Conservation (phyloP, 1,140 invertebrate genomes). For the Globodera rostochiensis region DNA sequence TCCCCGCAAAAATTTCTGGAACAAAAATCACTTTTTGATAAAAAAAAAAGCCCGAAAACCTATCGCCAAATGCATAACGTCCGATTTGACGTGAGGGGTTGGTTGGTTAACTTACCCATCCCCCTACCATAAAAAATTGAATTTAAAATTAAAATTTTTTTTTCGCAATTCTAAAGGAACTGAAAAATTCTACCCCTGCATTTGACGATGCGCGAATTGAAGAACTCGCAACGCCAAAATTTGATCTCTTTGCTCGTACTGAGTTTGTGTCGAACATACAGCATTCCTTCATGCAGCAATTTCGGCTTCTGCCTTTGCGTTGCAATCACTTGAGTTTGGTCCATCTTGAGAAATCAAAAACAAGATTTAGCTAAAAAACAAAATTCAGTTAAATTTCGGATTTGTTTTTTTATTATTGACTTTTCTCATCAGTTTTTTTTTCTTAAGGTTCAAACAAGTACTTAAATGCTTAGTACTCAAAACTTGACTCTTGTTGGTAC, state of each 20-base stretch:
- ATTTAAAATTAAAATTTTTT: neutral
- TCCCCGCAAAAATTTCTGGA: no score
- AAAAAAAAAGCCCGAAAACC: no score
- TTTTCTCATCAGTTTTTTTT: no score
- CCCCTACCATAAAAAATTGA: neutral
- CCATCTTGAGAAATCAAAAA: neutral
- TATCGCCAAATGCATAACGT: no score
- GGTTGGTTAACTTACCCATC: no score
- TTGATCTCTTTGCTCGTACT: constrained; percentile 11
- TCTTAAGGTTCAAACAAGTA: no score
- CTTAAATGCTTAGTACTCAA: no score
- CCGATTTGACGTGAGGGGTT: no score
- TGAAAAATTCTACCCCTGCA: neutral
- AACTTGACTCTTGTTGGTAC: no score
- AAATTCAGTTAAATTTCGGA: no score
- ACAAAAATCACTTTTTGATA: no score
- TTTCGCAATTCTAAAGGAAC: neutral
- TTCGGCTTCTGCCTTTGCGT: constrained; percentile 9
- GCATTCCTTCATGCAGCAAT: neutral
- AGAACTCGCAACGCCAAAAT: constrained; percentile 22
- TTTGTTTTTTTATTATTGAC: no score
- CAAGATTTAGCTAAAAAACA: neutral
- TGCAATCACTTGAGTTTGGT: neutral
- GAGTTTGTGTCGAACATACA: neutral
- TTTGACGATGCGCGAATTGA: constrained; percentile 2